These are phyloP conservation scores for Endomychus coccineus DNA, from an alignment of 2,888 invertebrate species.

Conservation along the genomic window DNA sequence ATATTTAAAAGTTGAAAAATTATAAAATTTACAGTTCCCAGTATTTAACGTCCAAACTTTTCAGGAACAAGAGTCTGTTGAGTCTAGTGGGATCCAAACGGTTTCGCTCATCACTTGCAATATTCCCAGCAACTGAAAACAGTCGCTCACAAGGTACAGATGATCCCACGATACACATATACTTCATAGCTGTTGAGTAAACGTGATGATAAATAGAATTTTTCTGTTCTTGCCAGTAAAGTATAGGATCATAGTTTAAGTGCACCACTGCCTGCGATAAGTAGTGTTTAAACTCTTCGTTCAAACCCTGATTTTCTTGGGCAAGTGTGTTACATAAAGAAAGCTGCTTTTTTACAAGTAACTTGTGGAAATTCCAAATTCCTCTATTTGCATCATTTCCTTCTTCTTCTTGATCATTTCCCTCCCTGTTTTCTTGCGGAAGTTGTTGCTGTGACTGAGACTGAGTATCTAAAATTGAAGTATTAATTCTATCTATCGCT, in stretches of 20 bases:
- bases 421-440: slow-evolving; percentile 25
- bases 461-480: slow-evolving; percentile 24
- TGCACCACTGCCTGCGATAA: slow-evolving; percentile 32
- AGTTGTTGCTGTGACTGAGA: slow-evolving; percentile 20
- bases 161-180: slow-evolving; percentile 12
- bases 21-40: slow-evolving; percentile 6
- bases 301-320: slow-evolving; percentile 24
- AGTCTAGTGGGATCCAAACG: slow-evolving; percentile 12
- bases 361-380: slow-evolving; percentile 14
- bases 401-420: slow-evolving; percentile 22
- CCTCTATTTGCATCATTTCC: slow-evolving; percentile 17
- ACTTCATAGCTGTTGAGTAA: slow-evolving; percentile 19
- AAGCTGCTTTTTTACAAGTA: no score
- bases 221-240: slow-evolving; percentile 31
- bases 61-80: slow-evolving; percentile 10
- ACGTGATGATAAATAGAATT: slow-evolving; percentile 27
- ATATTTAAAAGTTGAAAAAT: slow-evolving; percentile 1
- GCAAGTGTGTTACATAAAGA: no score
- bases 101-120: slow-evolving; percentile 11
- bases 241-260: slow-evolving; percentile 24
- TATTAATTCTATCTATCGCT: slow-evolving; percentile 18
- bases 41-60: slow-evolving; percentile 3
- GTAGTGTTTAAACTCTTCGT: slow-evolving; percentile 30
- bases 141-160: slow-evolving; percentile 17
- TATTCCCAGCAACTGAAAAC: slow-evolving; percentile 14